Conservation (phyloP, 2,113 vertebrate genomes). For the Oophaga pumilio region DNA sequence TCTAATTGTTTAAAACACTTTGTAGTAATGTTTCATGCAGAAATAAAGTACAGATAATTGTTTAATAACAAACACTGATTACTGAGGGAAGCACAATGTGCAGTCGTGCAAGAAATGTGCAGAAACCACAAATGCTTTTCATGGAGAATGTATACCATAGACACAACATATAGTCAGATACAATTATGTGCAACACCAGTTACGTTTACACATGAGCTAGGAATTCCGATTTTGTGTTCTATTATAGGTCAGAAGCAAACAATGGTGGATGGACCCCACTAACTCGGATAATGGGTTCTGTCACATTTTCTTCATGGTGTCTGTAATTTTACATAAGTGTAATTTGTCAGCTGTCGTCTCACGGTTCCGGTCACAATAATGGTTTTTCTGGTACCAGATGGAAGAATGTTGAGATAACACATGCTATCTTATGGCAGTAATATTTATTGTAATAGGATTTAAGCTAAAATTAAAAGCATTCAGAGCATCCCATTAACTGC, state of each 20-base stretch:
- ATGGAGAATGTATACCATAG: not conserved
- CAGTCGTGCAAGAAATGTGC: not conserved
- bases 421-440: not conserved
- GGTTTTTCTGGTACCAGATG: not conserved
- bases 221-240: too few relatives aligned
- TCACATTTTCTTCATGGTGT: not conserved
- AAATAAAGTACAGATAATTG: not conserved
- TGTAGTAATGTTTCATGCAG: not conserved
- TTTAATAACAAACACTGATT: not conserved
- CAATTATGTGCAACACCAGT: not conserved
- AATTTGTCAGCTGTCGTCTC: not conserved
- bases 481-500: too few relatives aligned
- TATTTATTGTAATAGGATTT: not conserved
- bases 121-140: not conserved
- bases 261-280: too few relatives aligned
- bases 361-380: not conserved
- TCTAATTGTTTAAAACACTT: not conserved
- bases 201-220: too few relatives aligned
- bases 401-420: not conserved
- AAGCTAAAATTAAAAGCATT: not conserved
- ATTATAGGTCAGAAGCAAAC: too few relatives aligned
- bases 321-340: not conserved
- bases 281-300: too few relatives aligned
- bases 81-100: not conserved
- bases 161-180: not conserved